These are phyloP conservation scores for Molossus alvarezi DNA, from an alignment of 2,797 vertebrate genomes.

Conservation along the genomic window DNA sequence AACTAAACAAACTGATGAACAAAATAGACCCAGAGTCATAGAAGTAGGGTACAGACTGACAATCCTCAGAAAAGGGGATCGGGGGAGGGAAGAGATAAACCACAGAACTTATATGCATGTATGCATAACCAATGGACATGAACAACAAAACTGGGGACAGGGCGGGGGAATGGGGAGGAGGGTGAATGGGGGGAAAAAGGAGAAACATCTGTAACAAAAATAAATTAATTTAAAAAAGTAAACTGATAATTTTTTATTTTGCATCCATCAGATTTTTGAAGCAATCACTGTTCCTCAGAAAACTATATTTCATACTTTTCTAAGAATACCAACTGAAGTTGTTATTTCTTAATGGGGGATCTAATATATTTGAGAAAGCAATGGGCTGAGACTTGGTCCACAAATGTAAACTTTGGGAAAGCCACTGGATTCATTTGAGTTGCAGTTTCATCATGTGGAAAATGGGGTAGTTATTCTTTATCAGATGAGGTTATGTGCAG, in stretches of 20 bases:
- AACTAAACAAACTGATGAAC: too few species aligned
- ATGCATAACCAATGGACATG: too few species aligned
- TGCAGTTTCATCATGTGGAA: neutral
- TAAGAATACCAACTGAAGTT: neutral
- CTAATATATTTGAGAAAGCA: neutral
- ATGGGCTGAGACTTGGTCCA: neutral
- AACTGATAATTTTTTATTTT: slow-evolving; percentile 12
- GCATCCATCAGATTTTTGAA: neutral
- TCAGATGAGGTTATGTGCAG: neutral
- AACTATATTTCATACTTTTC: neutral
- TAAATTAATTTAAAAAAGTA: neutral
- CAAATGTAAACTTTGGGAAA: neutral
- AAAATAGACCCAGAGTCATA: too few species aligned
- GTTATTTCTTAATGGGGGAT: neutral
- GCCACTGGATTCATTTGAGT: neutral
- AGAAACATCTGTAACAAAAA: too few species aligned
- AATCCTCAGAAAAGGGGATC: too few species aligned
- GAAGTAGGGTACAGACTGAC: too few species aligned
- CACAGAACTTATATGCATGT: too few species aligned
- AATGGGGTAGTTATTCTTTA: neutral
- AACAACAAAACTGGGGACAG: too few species aligned
- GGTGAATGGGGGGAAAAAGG: too few species aligned
- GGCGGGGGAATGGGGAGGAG: too few species aligned
- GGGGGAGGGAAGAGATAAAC: too few species aligned
- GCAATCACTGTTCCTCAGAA: neutral